These are phyloP conservation scores for Geotrypetes seraphini DNA, from an alignment of 2,797 vertebrate genomes.

Conservation along the genomic window DNA sequence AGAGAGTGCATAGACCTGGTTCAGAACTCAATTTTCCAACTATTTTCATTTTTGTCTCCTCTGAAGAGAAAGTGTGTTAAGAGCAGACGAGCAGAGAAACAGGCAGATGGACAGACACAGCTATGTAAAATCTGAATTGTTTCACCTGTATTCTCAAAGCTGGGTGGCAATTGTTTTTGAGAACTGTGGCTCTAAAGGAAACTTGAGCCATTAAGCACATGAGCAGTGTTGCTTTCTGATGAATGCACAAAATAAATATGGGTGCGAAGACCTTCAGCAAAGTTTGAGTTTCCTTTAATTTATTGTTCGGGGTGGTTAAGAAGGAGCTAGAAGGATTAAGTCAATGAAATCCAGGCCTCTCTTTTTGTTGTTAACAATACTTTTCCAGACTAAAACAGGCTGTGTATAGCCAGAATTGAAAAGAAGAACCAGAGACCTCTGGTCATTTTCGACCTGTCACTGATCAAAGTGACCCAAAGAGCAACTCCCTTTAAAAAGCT, in stretches of 20 bases:
- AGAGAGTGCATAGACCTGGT: too few relatives aligned
- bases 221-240: constrained; percentile 32
- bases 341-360: constrained; percentile 33
- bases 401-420: constrained; percentile 28
- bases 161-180: constrained; percentile 35
- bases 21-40: too few relatives aligned
- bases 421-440: constrained; percentile 62
- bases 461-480: constrained; percentile 71
- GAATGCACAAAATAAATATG: constrained; percentile 34
- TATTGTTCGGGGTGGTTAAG: too few relatives aligned
- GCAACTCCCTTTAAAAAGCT: constrained; percentile 63
- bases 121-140: too few relatives aligned
- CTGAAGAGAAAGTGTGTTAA: too few relatives aligned
- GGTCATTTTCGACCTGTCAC: constrained; percentile 76
- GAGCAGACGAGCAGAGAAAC: too few relatives aligned
- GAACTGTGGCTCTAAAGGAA: constrained; percentile 27
- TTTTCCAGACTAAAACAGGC: constrained; percentile 24
- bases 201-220: constrained; percentile 22
- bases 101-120: too few relatives aligned
- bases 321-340: constrained; percentile 6
- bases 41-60: too few relatives aligned
- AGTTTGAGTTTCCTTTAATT: constrained; percentile 2
- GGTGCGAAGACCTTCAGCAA: constrained; percentile 32
- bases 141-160: too few relatives aligned
- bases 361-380: constrained; percentile 34